These are phyloP conservation scores for Myripristis jacobus DNA, from an alignment of 2,797 vertebrate species.

Conservation along the genomic window DNA sequence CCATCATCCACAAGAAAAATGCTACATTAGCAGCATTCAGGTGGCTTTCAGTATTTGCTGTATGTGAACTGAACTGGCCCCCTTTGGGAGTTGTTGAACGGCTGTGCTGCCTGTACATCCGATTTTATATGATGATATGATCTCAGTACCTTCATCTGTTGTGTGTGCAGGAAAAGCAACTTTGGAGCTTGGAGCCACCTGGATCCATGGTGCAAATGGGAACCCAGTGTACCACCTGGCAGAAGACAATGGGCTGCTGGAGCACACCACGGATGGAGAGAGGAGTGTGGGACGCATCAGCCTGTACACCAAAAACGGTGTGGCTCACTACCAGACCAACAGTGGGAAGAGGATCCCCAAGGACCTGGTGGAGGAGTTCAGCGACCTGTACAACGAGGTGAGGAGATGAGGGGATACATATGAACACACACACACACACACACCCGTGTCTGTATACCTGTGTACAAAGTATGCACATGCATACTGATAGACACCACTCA, in stretches of 20 bases:
- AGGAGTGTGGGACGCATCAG: constrained; percentile 96
- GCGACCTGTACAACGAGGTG: constrained; percentile 99
- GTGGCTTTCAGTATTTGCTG: constrained; percentile 11
- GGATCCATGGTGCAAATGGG: constrained; percentile 98
- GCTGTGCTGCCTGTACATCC: too few species aligned
- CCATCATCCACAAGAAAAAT: constrained; percentile 15
- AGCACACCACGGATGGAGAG: constrained; percentile 94
- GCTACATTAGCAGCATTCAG: constrained; percentile 17
- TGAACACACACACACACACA: neutral
- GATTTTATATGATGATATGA: neutral
- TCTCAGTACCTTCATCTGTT: neutral
- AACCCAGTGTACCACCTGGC: constrained; percentile 99
- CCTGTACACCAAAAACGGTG: constrained; percentile 96
- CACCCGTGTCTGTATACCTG: neutral
- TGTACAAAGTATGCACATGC: too few species aligned
- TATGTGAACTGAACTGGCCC: constrained; percentile 30
- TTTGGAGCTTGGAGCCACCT: constrained; percentile 99
- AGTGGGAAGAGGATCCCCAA: constrained; percentile 94
- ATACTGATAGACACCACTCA: too few species aligned
- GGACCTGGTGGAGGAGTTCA: constrained; percentile 99
- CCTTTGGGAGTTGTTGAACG: constrained; percentile 8
- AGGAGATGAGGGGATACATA: constrained; percentile 33
- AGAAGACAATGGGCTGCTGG: constrained; percentile 95
- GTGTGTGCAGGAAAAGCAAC: constrained; percentile 87
- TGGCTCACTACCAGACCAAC: constrained; percentile 97